Percentiles rank a stretch among this genome's conserved stretches.
Conservation (phyloP, 2,888 invertebrate genomes). For the Andrena hattorfiana region DNA sequence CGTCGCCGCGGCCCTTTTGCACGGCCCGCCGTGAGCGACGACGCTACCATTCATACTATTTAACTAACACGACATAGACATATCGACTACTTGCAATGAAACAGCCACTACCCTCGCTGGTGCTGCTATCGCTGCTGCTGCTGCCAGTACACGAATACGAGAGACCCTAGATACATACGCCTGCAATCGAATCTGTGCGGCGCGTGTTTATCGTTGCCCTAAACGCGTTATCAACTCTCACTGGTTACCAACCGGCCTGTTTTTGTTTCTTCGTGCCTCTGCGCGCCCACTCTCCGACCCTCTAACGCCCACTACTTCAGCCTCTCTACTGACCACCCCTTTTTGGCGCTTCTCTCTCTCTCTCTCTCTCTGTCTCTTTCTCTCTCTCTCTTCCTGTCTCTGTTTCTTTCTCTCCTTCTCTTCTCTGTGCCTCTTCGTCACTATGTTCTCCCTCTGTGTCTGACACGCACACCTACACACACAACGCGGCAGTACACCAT, state of each 20-base stretch:
- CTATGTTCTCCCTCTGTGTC: not conserved
- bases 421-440: slow-evolving; percentile 3
- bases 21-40: not conserved
- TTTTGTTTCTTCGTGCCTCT: slow-evolving; percentile 48
- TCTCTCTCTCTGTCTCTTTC: not conserved
- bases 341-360: slow-evolving; percentile 14
- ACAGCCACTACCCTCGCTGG: slow-evolving; percentile 51
- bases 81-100: slow-evolving; percentile 20
- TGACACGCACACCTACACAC: no score
- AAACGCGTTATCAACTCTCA: slow-evolving; percentile 16
- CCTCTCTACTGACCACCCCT: not conserved
- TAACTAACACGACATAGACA: slow-evolving; percentile 48
- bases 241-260: slow-evolving; percentile 34
- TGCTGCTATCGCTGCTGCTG: slow-evolving; percentile 68
- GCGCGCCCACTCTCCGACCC: slow-evolving; percentile 13
- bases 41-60: slow-evolving; percentile 11
- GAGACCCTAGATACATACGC: slow-evolving; percentile 2
- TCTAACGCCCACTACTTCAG: not conserved
- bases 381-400: slow-evolving; percentile 1
- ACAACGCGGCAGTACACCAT: slow-evolving; percentile 37
- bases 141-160: slow-evolving; percentile 59
- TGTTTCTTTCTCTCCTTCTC: slow-evolving; percentile 11
- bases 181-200: slow-evolving; percentile 28
- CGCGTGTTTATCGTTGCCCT: slow-evolving; percentile 30
- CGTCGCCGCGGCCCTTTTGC: slow-evolving; percentile 16